Evolutionary conservation across 2,797 vertebrate genomes (phyloP).

Genomic region (Karalla daura): DNA sequence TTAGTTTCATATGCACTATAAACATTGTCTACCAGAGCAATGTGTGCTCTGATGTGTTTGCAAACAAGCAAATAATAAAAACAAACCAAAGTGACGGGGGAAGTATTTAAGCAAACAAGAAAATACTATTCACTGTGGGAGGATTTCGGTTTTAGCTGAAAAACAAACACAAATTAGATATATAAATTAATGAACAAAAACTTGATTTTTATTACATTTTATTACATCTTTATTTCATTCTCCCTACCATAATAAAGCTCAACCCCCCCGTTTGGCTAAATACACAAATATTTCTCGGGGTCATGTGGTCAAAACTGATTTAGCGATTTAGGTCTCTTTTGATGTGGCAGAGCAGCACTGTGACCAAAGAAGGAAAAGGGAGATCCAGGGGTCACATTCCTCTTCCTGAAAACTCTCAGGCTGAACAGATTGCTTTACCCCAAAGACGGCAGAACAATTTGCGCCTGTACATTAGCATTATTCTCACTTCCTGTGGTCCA

Average conservation of each 20-base stretch:
- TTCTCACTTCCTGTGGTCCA: slow-evolving; percentile 29
- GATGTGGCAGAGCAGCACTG: slow-evolving; percentile 41
- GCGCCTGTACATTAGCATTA: slow-evolving; percentile 15
- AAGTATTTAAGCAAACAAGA: neutral
- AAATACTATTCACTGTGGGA: neutral
- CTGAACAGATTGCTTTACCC: slow-evolving; percentile 28
- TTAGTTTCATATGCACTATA: neutral
- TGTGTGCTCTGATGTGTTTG: neutral
- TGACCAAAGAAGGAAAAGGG: slow-evolving; percentile 77
- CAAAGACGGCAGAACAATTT: slow-evolving; percentile 24
- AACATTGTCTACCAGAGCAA: neutral
- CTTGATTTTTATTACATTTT: too few species aligned
- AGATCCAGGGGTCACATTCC: slow-evolving; percentile 67
- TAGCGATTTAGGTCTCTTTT: slow-evolving; percentile 58
- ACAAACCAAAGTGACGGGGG: neutral
- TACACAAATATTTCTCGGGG: slow-evolving; percentile 59
- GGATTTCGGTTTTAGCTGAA: neutral
- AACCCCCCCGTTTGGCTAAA: slow-evolving; percentile 41
- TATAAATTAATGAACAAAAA: slow-evolving; percentile 20
- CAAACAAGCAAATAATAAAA: neutral
- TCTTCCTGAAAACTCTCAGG: slow-evolving; percentile 41
- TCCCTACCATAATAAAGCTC: slow-evolving; percentile 23
- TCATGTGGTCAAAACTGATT: slow-evolving; percentile 72
- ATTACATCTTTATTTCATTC: slow-evolving; percentile 28
- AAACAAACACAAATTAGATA: slow-evolving; percentile 16